These are phyloP conservation scores for Cheilosia vulpina DNA, from an alignment of 2,888 invertebrate species.

Conservation along the genomic window DNA sequence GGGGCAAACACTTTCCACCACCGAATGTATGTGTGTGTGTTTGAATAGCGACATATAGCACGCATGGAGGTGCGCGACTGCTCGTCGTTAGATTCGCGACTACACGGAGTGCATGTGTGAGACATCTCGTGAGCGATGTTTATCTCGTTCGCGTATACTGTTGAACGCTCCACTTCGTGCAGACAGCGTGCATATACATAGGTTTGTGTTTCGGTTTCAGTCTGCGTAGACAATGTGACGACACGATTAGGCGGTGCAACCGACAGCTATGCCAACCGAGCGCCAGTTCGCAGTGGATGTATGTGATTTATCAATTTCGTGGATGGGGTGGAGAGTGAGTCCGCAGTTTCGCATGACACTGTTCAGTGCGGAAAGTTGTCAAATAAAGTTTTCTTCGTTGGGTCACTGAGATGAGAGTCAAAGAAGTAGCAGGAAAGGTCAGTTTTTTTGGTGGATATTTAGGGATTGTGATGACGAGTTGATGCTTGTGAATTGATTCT, in stretches of 20 bases:
- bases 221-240: slow-evolving; percentile 46
- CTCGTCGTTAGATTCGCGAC: background rate
- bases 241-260: slow-evolving; percentile 8
- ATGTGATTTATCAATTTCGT: background rate
- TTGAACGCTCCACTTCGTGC: slow-evolving; percentile 54
- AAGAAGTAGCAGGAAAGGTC: too few relatives aligned
- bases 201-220: slow-evolving; percentile 1
- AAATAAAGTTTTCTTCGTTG: too few relatives aligned
- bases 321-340: too few relatives aligned
- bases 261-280: background rate
- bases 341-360: too few relatives aligned
- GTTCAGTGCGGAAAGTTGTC: too few relatives aligned
- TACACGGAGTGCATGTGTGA: background rate
- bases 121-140: slow-evolving; percentile 50
- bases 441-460: too few relatives aligned
- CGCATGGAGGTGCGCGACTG: slow-evolving; percentile 43
- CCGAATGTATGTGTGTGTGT: slow-evolving; percentile 40
- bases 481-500: too few relatives aligned
- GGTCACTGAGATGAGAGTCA: too few relatives aligned
- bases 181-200: background rate
- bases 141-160: slow-evolving; percentile 28
- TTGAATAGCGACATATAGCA: slow-evolving; percentile 56
- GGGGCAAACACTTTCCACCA: slow-evolving; percentile 34
- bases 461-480: too few relatives aligned
- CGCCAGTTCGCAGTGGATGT: background rate